Evolutionary conservation across 2,888 invertebrate genomes (phyloP), one percentile per base, ranked within the genome.

Genomic region (Drosophila phalerata): DNA sequence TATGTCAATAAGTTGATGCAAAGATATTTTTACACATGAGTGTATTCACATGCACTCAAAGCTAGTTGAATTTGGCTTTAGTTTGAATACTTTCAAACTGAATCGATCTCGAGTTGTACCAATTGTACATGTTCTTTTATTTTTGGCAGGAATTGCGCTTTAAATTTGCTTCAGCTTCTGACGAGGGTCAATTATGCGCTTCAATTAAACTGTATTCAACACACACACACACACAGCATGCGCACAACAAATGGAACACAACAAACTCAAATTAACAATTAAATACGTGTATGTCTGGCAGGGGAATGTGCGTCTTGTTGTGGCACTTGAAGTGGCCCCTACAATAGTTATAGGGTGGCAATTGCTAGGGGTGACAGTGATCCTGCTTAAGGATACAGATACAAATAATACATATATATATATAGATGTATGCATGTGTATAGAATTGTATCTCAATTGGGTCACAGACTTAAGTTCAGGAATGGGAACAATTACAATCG

Each of bases 151-250:
- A 58, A 64, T 52, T 67, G 49, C 63, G 48, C 40, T 43, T 48
- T 40, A 43, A 63, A 22, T 57, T 53, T 17, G 40, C 53, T 13
- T 38, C 37, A 40, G 15, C 15, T 43, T 38, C 76, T 85, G 88
- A 85, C 69, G 64, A 88, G 81, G 88, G 77, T 81, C 75, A 79
- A 86, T 83, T 77, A 79, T 75, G 73, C 79, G 80, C 75, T 74
- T 79, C 81, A 90, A 90, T 89, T 90, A 90, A 86, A 85, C 52
- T 70, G 82, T 84, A 90, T 90, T 90, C 88, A 90, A 75, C 17
- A 83, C 65, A 70, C 61, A 45, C 64, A 68, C 73, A 83, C 64
- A n/a, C 66, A 84, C 64, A 69, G n/a, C n/a, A n/a, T n/a, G n/a
- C n/a, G n/a, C n/a, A n/a, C n/a, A n/a, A 84, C 63, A 66, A 69